Conservation (phyloP, 2,113 vertebrate genomes). For the Sorex araneus region DNA sequence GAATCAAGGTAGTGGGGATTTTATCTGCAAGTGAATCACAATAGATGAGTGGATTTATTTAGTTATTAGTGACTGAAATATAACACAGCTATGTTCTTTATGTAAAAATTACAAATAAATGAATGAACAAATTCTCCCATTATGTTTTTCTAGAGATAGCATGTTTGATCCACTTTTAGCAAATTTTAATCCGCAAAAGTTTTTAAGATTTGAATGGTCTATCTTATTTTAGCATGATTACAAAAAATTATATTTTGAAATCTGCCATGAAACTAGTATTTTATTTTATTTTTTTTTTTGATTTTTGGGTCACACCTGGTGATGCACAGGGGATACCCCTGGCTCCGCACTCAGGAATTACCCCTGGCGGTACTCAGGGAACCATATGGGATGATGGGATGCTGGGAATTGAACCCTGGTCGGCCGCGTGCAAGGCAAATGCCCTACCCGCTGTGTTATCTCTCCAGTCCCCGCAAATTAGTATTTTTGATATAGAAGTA, state of each 20-base stretch:
- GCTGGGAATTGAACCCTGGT: no score
- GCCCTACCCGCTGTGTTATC: no score
- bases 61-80: neutral
- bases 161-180: neutral
- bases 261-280: constrained; percentile 63
- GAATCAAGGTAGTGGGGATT: neutral
- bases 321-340: no score
- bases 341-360: no score
- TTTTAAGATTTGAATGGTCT: constrained; percentile 63
- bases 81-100: neutral
- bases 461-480: no score
- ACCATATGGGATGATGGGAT: no score
- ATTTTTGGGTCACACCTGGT: no score
- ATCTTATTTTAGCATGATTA: constrained; percentile 31
- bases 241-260: constrained; percentile 68
- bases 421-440: no score
- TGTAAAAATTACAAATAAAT: constrained; percentile 47
- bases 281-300: no score
- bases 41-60: neutral
- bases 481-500: constrained; percentile 73
- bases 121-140: neutral
- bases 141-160: neutral
- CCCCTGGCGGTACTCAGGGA: no score
- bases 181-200: constrained; percentile 52
- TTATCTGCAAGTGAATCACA: neutral